phyloP scores from a whole-genome alignment of 2,797 vertebrate species.

The Dallia pectoralis region DNA sequence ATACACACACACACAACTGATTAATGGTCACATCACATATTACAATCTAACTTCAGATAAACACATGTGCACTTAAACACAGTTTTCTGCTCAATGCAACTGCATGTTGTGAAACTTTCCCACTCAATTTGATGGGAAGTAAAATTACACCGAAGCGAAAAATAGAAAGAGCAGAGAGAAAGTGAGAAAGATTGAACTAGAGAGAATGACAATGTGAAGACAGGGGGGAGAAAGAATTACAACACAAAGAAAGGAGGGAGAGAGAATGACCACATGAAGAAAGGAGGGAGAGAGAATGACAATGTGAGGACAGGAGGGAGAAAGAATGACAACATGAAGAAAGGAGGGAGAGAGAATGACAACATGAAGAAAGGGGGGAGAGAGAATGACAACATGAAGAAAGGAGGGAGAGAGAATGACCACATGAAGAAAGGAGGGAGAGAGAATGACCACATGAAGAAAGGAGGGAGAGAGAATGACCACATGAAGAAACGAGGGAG shows the following conservation, averaged over 20 bases:
- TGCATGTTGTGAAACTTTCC: slow-evolving; percentile 15
- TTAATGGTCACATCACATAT: slow-evolving; percentile 50
- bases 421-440: slow-evolving; percentile 13
- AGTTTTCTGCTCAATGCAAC: slow-evolving; percentile 3
- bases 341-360: slow-evolving; percentile 11
- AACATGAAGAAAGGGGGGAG: slow-evolving; percentile 7
- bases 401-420: background rate
- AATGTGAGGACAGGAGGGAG: slow-evolving; percentile 7
- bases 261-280: slow-evolving; percentile 9
- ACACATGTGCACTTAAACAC: slow-evolving; percentile 11
- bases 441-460: slow-evolving; percentile 9
- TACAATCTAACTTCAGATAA: slow-evolving; percentile 26
- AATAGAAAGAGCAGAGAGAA: background rate
- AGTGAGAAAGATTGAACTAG: slow-evolving; percentile 14
- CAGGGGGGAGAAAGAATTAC: slow-evolving; percentile 10
- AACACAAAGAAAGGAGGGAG: slow-evolving; percentile 4
- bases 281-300: slow-evolving; percentile 11
- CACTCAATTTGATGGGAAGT: slow-evolving; percentile 23
- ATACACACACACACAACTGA: slow-evolving; percentile 37
- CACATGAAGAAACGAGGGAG: slow-evolving; percentile 2
- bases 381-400: too few relatives aligned
- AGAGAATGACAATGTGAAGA: slow-evolving; percentile 10
- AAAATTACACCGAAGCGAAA: slow-evolving; percentile 29
- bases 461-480: slow-evolving; percentile 11
- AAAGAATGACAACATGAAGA: slow-evolving; percentile 9